A percentile compares a stretch with the other conserved stretches of the same genome.
Conservation (phyloP, 2,888 invertebrate genomes). For the Brachylomia viminalis region DNA sequence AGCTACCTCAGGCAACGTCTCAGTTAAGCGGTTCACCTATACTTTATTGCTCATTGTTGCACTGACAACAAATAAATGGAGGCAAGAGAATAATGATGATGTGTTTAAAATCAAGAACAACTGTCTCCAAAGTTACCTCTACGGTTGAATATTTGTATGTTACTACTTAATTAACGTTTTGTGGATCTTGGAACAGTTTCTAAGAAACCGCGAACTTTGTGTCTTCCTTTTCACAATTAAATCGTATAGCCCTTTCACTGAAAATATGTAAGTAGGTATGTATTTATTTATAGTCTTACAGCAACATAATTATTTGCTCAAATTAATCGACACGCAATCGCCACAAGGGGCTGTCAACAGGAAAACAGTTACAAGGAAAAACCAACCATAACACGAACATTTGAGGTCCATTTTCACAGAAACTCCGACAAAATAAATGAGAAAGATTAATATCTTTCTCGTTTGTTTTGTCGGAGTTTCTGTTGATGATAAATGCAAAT, state of each 20-base stretch:
- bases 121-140: neutral
- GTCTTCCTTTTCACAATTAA: neutral
- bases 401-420: conserved; percentile 22
- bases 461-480: too few relatives aligned
- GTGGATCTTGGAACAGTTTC: neutral
- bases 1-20: too few relatives aligned
- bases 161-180: neutral
- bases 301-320: conserved; percentile 38
- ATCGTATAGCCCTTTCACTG: neutral
- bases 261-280: neutral
- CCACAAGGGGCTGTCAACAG: conserved; percentile 34
- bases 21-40: too few relatives aligned
- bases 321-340: conserved; percentile 56
- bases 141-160: neutral
- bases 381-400: neutral
- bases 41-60: too few relatives aligned
- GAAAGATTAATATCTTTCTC: too few relatives aligned
- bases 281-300: conserved; percentile 26
- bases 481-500: conserved; percentile 48
- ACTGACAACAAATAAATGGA: too few relatives aligned
- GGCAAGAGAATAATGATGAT: too few relatives aligned
- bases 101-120: too few relatives aligned
- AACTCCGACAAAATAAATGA: conserved; percentile 1
- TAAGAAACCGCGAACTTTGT: neutral
- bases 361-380: neutral